phyloP scores from a whole-genome alignment of 2,797 vertebrate species.

The Poecilia wingei region DNA sequence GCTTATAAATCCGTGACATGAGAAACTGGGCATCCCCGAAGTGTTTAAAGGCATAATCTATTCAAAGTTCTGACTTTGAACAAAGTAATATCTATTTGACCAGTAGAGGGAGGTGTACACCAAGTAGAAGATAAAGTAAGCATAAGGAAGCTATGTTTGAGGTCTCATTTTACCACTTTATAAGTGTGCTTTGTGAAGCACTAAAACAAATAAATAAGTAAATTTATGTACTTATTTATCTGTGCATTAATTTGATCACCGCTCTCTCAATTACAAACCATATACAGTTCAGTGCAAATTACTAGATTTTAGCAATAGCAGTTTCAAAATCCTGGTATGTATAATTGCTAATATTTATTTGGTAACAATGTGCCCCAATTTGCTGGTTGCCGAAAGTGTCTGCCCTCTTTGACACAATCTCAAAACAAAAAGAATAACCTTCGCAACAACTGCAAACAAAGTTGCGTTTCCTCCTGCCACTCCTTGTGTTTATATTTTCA shows the following conservation, averaged over 20 bases:
- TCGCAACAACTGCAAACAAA: constrained; percentile 11
- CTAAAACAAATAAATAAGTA: not conserved
- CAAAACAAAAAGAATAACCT: constrained; percentile 8
- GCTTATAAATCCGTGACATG: not conserved
- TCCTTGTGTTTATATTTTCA: constrained; percentile 60
- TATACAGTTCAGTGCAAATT: not conserved
- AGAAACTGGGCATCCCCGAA: not conserved
- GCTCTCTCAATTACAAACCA: not conserved
- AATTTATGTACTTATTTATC: not conserved
- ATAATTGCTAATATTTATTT: not conserved
- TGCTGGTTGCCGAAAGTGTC: not conserved
- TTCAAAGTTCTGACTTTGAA: not conserved
- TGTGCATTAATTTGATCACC: not conserved
- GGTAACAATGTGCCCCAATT: not conserved
- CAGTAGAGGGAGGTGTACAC: constrained; percentile 51
- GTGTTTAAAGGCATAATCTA: not conserved
- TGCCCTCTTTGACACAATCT: constrained; percentile 10
- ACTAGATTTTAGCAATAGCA: not conserved
- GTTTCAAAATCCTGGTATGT: not conserved
- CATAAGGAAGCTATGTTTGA: not conserved
- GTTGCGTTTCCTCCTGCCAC: constrained; percentile 34
- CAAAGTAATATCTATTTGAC: not conserved
- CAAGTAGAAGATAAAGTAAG: constrained; percentile 12
- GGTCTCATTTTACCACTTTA: not conserved
- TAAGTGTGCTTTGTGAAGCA: not conserved